These are phyloP conservation scores for Leuciscus idus DNA, from an alignment of 2,113 vertebrate species.

Conservation along the genomic window DNA sequence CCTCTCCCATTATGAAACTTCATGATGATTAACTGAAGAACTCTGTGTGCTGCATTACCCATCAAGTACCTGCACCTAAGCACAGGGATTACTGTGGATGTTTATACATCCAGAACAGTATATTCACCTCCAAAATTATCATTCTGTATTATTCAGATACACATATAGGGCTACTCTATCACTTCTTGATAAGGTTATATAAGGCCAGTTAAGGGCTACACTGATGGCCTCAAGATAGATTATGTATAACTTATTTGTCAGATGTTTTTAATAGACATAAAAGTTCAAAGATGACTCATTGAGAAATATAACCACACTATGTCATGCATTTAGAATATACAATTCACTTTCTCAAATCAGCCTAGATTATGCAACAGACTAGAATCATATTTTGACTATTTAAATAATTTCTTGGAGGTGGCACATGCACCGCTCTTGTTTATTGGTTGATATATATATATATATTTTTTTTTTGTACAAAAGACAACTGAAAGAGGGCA, in stretches of 20 bases:
- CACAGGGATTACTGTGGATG: slow-evolving; percentile 35
- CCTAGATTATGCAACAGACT: background rate
- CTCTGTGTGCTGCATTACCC: slow-evolving; percentile 68
- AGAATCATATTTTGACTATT: background rate
- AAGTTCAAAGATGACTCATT: slow-evolving; percentile 7
- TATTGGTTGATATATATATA: background rate
- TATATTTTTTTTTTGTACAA: background rate
- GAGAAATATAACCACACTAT: too few relatives aligned
- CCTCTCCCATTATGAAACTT: slow-evolving; percentile 73
- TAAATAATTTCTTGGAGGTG: background rate
- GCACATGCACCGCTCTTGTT: background rate
- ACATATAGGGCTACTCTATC: background rate
- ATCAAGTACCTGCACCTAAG: slow-evolving; percentile 63
- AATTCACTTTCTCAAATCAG: background rate
- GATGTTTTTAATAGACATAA: background rate
- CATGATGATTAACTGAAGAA: slow-evolving; percentile 81
- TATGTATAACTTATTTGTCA: slow-evolving; percentile 22
- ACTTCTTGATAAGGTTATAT: background rate
- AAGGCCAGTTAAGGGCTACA: background rate
- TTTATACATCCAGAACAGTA: background rate
- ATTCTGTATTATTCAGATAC: background rate
- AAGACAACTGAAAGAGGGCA: background rate
- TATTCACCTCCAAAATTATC: background rate
- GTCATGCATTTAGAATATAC: slow-evolving; percentile 2
- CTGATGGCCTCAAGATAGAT: background rate